Evolutionary conservation across 2,113 vertebrate genomes (phyloP), one percentile per base, ranked within the genome.

Genomic region (Mesembrinibis cayennensis): DNA sequence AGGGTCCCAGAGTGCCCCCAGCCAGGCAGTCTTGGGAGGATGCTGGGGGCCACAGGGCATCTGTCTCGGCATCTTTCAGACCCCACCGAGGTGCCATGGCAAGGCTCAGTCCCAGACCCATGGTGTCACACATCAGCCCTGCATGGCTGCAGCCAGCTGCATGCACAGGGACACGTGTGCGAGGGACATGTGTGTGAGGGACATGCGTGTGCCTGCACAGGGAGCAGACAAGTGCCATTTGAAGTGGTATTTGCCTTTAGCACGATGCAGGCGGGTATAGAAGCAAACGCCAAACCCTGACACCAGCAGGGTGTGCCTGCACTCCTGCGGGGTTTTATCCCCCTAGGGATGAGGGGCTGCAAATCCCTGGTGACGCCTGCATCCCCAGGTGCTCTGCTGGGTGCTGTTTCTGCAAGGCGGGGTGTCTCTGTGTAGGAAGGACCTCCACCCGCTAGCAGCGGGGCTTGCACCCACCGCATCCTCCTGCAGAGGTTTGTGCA

Each of bases 11-110:
- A 11, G 2, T 14, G 9, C 9, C 8, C 12, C 14, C 2, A 6
- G 23, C 22, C 56, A 82, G 59, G 29, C 19, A 3, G 1, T n/a
- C 20, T 47, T 12, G 9, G 14, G 15, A 11, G 18, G 19, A 3
- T 49, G 16, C 29, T 36, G 32, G 12, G 13, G 13, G 12, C 7
- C 36, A 44, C 8, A 56, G 19, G 1, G 11, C 8, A 2, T 55
- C 44, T 62, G 45, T 49, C 38, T 62, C 2, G 3, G 7, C 4
- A 1, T 10, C 42, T n/a, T 66, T 85, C 65, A 58, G 34, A 56
- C 16, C 14, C 19, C 36, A n/a, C 0, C 5, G 22, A 70, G 11
- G 36, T 1, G 0, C 36, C 34, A 47, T 0, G 1, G 45, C 0
- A 14, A 55, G 53, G 40, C 55, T 84, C 32, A 81, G 44, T 1